Evolutionary conservation across 2,888 invertebrate species (phyloP).

Genomic region (Cephus spinipes): DNA sequence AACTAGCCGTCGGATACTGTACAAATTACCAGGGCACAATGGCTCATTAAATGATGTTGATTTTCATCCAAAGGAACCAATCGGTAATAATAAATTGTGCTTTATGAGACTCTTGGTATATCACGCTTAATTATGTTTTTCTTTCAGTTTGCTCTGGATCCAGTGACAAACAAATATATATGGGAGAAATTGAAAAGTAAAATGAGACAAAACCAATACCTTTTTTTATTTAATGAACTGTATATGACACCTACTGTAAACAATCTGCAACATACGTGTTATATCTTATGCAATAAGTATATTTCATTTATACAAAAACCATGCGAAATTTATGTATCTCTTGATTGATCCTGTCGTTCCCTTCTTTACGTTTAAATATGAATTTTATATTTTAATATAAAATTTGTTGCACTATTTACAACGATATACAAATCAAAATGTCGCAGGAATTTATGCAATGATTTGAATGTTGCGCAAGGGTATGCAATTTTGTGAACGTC

Average conservation of each 20-base stretch:
- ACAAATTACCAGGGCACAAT: conserved; percentile 97
- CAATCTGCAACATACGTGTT: background rate
- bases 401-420: background rate
- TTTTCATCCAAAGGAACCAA: conserved; percentile 94
- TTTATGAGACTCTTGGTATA: background rate
- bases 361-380: background rate
- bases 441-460: too few relatives aligned
- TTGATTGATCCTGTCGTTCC: background rate
- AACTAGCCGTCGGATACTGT: conserved; percentile 88
- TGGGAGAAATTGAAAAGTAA: conserved; percentile 90
- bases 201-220: background rate
- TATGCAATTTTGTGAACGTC: background rate
- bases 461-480: background rate
- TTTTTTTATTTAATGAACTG: background rate
- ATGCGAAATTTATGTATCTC: background rate
- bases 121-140: conserved; percentile 15
- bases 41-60: conserved; percentile 97
- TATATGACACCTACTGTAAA: background rate
- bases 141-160: conserved; percentile 86
- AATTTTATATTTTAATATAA: background rate
- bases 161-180: conserved; percentile 94
- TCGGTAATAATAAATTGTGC: conserved; percentile 69
- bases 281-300: background rate
- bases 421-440: background rate
- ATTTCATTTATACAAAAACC: background rate